Conservation (phyloP, 1,140 invertebrate genomes). For the Pseudoatta argentina region DNA sequence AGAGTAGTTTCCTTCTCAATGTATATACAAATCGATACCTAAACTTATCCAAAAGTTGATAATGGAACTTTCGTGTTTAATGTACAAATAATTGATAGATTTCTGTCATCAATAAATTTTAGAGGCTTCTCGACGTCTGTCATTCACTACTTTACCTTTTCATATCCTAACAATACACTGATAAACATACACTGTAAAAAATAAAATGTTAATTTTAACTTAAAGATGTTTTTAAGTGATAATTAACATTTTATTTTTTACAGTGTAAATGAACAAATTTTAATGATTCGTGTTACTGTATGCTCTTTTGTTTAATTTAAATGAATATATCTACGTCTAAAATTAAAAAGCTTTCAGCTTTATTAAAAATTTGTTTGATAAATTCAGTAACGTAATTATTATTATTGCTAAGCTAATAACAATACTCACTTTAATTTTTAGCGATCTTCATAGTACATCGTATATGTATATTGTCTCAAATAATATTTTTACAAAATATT, state of each 20-base stretch:
- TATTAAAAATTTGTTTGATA: conserved; percentile 21
- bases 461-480: not conserved
- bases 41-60: not conserved
- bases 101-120: conserved; percentile 16
- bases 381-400: not conserved
- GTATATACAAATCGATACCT: not conserved
- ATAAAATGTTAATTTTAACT: too few species aligned
- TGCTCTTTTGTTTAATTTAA: not conserved
- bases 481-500: not conserved
- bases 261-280: too few species aligned
- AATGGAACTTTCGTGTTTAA: conserved; percentile 11
- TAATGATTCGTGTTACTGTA: too few species aligned
- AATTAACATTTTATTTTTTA: too few species aligned
- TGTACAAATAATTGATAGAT: conserved; percentile 38
- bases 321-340: not conserved
- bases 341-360: not conserved
- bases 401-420: not conserved
- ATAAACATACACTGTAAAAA: not conserved
- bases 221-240: too few species aligned
- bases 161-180: not conserved
- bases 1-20: not conserved
- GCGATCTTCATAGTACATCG: not conserved
- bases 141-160: not conserved
- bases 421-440: not conserved
- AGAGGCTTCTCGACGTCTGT: not conserved